phyloP scores from a whole-genome alignment of 2,888 invertebrate species.

The Cosmia trapezina region DNA sequence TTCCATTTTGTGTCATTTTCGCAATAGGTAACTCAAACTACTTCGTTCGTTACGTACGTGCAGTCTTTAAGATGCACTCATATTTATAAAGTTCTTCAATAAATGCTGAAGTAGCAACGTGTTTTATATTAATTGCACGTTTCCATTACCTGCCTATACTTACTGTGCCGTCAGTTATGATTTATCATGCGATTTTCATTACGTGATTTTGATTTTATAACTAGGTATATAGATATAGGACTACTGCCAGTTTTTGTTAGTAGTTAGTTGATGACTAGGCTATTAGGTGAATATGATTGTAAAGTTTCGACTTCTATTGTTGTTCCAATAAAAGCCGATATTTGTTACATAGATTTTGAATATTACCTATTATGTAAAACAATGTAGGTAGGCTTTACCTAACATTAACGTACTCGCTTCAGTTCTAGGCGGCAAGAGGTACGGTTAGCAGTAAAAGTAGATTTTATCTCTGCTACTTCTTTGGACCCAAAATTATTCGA shows the following conservation, averaged over 20 bases:
- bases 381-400: neutral
- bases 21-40: conserved; percentile 55
- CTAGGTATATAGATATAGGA: too few relatives aligned
- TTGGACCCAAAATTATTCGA: neutral
- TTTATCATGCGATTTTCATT: neutral
- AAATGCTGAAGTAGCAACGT: conserved; percentile 48
- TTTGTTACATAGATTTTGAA: neutral
- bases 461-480: neutral
- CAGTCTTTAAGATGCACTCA: conserved; percentile 65
- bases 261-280: too few relatives aligned
- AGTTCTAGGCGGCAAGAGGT: neutral
- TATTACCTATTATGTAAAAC: conserved; percentile 2
- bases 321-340: conserved; percentile 3
- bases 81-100: conserved; percentile 62
- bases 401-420: neutral
- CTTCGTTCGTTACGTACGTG: conserved; percentile 61
- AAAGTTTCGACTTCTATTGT: neutral
- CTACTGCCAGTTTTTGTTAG: neutral
- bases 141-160: conserved; percentile 50
- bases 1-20: conserved; percentile 88
- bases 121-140: conserved; percentile 52
- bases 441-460: neutral
- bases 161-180: conserved; percentile 17
- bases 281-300: neutral
- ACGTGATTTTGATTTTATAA: conserved; percentile 28